phyloP scores from a whole-genome alignment of 2,113 vertebrate species.

The Dasyurus viverrinus region DNA sequence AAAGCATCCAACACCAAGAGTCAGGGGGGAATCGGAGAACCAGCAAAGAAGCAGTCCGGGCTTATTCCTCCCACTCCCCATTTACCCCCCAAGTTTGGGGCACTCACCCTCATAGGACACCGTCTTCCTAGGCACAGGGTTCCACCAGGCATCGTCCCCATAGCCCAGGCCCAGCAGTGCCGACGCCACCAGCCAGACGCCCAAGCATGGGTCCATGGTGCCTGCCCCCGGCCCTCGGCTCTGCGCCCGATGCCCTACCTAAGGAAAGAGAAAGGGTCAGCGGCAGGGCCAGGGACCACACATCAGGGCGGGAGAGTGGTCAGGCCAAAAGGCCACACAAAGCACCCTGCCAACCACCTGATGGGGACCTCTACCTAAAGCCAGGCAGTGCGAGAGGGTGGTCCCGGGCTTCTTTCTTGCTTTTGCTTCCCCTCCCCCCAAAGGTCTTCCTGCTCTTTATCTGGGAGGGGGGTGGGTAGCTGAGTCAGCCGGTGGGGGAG shows the following conservation, averaged over 20 bases:
- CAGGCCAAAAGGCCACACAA: not conserved
- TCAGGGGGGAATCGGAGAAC: not conserved
- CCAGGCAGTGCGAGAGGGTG: not conserved
- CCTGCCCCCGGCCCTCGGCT: conserved; percentile 16
- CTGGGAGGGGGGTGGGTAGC: not conserved
- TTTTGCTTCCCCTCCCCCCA: not conserved
- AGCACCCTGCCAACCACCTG: not conserved
- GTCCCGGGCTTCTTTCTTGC: not conserved
- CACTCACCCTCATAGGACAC: conserved; percentile 84
- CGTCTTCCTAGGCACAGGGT: conserved; percentile 82
- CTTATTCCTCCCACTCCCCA: not conserved
- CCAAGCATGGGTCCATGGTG: conserved; percentile 71
- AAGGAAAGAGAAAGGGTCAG: conserved; percentile 67
- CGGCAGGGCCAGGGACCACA: conserved; percentile 14
- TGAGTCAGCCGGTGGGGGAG: conserved; percentile 39
- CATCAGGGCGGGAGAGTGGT: not conserved
- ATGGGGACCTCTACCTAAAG: not conserved
- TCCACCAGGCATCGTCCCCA: conserved; percentile 79
- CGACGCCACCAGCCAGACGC: conserved; percentile 72
- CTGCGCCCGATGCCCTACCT: conserved; percentile 71
- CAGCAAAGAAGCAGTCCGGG: not conserved
- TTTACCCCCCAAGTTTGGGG: not conserved
- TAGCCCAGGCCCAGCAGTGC: conserved; percentile 66
- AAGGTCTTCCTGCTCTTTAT: conserved; percentile 20
- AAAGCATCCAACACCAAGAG: not conserved